These are phyloP conservation scores for Stenurella melanura DNA, from an alignment of 2,888 invertebrate genomes.

Conservation along the genomic window DNA sequence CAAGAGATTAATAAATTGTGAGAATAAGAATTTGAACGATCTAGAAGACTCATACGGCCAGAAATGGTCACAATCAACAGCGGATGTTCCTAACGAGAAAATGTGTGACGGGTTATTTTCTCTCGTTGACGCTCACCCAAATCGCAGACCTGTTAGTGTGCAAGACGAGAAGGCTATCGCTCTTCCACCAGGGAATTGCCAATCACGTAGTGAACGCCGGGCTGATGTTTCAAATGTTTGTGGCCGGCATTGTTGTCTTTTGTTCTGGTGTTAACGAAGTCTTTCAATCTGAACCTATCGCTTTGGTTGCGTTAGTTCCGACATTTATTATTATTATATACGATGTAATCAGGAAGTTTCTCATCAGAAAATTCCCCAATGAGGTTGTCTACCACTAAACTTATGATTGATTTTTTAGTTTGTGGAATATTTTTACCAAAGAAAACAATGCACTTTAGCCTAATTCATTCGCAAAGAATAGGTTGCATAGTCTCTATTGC, in stretches of 20 bases:
- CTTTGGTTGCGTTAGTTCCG: conserved; percentile 81
- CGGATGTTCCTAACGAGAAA: conserved; percentile 82
- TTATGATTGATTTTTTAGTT: conserved; percentile 74
- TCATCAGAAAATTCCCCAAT: conserved; percentile 81
- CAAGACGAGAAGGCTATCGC: conserved; percentile 84
- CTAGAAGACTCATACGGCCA: conserved; percentile 85
- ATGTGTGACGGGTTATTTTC: conserved; percentile 88
- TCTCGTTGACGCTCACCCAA: conserved; percentile 85
- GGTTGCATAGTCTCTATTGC: too few species aligned
- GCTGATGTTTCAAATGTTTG: conserved; percentile 76
- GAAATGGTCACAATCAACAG: conserved; percentile 82
- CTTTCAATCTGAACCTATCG: conserved; percentile 80
- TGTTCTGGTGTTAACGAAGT: conserved; percentile 80
- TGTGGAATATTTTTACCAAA: background rate
- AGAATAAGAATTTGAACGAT: conserved; percentile 77
- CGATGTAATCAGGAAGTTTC: conserved; percentile 83
- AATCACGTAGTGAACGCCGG: conserved; percentile 79
- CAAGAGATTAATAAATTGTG: too few species aligned
- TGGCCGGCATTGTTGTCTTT: conserved; percentile 80
- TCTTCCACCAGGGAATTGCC: conserved; percentile 85
- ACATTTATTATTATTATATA: conserved; percentile 82
- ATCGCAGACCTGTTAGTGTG: conserved; percentile 87
- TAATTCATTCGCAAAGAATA: too few species aligned
- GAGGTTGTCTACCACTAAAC: conserved; percentile 85
- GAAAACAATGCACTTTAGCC: too few species aligned